Evolutionary conservation across 1,140 invertebrate genomes (phyloP).

Genomic region (Limonius californicus): DNA sequence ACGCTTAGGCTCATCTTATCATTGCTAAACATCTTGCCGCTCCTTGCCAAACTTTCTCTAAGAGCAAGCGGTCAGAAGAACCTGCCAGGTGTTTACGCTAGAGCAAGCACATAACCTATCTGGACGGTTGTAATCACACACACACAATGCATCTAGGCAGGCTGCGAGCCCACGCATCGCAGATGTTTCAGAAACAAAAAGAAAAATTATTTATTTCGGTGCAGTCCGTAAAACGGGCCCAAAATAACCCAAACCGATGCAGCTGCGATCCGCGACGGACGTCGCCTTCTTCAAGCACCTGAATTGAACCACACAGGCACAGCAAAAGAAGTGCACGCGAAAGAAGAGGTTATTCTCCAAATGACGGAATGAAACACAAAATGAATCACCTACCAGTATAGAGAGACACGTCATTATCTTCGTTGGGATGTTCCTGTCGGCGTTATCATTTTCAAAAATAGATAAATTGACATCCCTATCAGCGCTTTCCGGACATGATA

Average conservation of each 20-base stretch:
- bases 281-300: constrained; percentile 24
- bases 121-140: constrained; percentile 22
- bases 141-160: constrained; percentile 24
- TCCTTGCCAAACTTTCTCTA: constrained; percentile 42
- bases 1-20: constrained; percentile 33
- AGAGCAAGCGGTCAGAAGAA: constrained; percentile 21
- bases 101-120: constrained; percentile 15
- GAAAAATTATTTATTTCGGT: constrained; percentile 18
- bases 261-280: constrained; percentile 22
- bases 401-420: constrained; percentile 51
- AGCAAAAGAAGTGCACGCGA: not conserved
- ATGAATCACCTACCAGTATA: constrained; percentile 48
- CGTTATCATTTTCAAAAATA: constrained; percentile 39
- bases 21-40: constrained; percentile 24
- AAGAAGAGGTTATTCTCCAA: constrained; percentile 6
- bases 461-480: constrained; percentile 35
- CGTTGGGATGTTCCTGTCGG: constrained; percentile 42
- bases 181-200: constrained; percentile 34
- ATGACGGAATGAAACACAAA: not conserved
- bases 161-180: constrained; percentile 26
- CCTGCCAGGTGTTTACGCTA: constrained; percentile 15
- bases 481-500: constrained; percentile 38
- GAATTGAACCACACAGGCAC: constrained; percentile 11
- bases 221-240: constrained; percentile 20
- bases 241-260: constrained; percentile 27